Evolutionary conservation across 2,113 vertebrate genomes (phyloP), one percentile per base, ranked within the genome.

Genomic region (Callochromis pleurospilus): DNA sequence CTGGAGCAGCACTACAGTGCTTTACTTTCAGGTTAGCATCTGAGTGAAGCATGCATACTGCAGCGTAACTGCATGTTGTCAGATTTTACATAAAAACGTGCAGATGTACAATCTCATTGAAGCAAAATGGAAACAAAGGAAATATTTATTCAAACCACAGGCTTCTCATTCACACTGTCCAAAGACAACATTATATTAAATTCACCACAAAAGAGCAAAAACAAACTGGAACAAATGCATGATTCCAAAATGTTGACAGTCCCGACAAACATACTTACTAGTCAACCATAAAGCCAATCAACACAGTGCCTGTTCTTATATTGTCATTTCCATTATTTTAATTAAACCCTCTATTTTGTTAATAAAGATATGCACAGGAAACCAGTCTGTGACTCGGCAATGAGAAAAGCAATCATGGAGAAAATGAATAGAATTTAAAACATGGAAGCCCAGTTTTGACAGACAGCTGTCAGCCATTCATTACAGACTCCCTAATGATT

Each of bases 381-480:
- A 60, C 45, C 56, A 29, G 19, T n/a, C 68, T 40, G 68, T 38
- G 33, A 90, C 49, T 85, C 40, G 36, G 38, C 53, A 82, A 62
- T 40, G 65, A 91, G 75, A 83, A 81, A 91, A 65, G 83, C 86
- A 93, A 89, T 91, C 85, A 88, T 88, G 73, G 80, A 81, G 90
- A 91, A 92, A 93, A 92, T 86, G 65, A 91, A 82, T 65, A 62
- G 36, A 85, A 70, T 81, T 91, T 86, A 83, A 88, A 91, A 88
- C 26, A 42, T 51, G 26, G 15, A 53, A 17, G 1, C 56, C 24
- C 19, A 38, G 19, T 13, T 93, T 90, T 94, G 93, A 96, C 88
- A 90, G 94, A 93, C 93, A 95, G 92, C 90, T 93, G 93, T 93
- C 93, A 85, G 33, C 75, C 87, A 79, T 91, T 95, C 62, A 86